Evolutionary conservation across 2,888 invertebrate genomes (phyloP).

Genomic region (Iphiclides podalirius): DNA sequence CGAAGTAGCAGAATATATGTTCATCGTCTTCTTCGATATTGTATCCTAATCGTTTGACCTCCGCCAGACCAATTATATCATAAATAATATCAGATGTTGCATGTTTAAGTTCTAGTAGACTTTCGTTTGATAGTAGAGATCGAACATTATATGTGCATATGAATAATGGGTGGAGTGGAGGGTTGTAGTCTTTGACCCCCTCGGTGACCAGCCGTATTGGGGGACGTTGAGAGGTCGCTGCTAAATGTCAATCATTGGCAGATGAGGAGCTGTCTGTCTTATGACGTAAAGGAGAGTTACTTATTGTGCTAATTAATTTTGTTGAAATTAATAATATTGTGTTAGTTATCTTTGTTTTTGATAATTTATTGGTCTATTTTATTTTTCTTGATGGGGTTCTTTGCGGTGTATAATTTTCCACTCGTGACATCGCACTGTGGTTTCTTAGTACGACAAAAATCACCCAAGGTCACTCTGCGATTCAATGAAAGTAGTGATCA

Average conservation of each 20-base stretch:
- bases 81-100: conserved; percentile 25
- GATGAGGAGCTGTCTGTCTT: too few relatives aligned
- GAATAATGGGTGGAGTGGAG: conserved; percentile 20
- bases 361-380: neutral
- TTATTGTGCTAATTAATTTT: too few relatives aligned
- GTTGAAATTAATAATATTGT: too few relatives aligned
- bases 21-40: conserved; percentile 19
- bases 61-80: conserved; percentile 19
- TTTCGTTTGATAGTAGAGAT: conserved; percentile 17
- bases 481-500: too few relatives aligned
- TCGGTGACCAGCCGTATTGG: neutral
- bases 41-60: conserved; percentile 12
- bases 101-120: conserved; percentile 15
- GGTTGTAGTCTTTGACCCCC: conserved; percentile 22
- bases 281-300: too few relatives aligned
- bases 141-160: conserved; percentile 24
- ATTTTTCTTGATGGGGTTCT: neutral
- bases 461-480: too few relatives aligned
- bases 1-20: conserved; percentile 19
- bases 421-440: neutral
- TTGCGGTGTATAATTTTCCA: too few relatives aligned
- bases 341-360: too few relatives aligned
- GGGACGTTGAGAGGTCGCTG: conserved; percentile 5
- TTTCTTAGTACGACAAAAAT: too few relatives aligned
- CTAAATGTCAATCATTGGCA: too few relatives aligned